Percentiles rank a stretch among this genome's conserved stretches.
Evolutionary conservation across 2,888 invertebrate genomes (phyloP).

Genomic region (Drosophila meridiana): DNA sequence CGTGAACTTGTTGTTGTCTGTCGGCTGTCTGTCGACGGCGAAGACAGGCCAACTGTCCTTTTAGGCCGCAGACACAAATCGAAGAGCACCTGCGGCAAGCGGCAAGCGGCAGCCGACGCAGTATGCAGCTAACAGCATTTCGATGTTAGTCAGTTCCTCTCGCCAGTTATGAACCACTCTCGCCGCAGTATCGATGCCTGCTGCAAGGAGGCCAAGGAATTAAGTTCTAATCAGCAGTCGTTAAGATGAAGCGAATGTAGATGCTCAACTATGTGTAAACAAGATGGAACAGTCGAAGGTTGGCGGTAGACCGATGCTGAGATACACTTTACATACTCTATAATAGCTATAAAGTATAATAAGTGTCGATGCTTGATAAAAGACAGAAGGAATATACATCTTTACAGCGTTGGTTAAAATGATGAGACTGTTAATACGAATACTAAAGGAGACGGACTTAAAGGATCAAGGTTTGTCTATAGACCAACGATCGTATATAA

Average conservation of each 20-base stretch:
- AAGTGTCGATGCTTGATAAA: too few species aligned
- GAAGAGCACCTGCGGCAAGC: constrained; percentile 51
- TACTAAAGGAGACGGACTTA: too few species aligned
- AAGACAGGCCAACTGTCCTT: constrained; percentile 73
- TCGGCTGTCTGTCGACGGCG: constrained; percentile 43
- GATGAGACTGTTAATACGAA: too few species aligned
- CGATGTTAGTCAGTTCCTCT: constrained; percentile 52
- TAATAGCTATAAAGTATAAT: neutral
- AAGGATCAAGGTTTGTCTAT: too few species aligned
- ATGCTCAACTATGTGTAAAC: constrained; percentile 17
- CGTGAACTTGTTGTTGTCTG: constrained; percentile 54
- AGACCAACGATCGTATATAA: too few species aligned
- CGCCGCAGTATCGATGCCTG: constrained; percentile 9
- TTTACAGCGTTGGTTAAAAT: neutral
- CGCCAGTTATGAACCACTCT: constrained; percentile 13
- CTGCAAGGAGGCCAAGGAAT: constrained; percentile 10
- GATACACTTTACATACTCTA: neutral
- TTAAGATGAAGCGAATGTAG: constrained; percentile 16
- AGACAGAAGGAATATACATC: neutral
- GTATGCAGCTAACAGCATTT: constrained; percentile 61
- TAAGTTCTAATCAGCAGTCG: constrained; percentile 28
- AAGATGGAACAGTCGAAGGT: neutral
- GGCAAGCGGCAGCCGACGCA: constrained; percentile 37
- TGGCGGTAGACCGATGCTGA: neutral
- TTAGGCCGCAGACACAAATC: constrained; percentile 52